phyloP scores from a whole-genome alignment of 2,888 invertebrate genomes.

The Eupithecia subfuscata region DNA sequence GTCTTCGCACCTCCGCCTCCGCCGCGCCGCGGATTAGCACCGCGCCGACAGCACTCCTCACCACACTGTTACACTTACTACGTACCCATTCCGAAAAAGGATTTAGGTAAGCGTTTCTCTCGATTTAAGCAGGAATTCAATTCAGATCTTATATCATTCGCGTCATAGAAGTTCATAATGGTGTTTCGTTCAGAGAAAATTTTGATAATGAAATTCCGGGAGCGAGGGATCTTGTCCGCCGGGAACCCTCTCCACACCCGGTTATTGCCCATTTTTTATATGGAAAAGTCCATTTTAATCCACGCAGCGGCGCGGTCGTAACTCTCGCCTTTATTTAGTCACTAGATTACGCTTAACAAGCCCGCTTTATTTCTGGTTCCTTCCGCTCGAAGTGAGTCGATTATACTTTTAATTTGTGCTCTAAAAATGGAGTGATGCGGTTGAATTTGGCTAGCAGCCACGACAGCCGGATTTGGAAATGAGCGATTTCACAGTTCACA shows the following conservation, averaged over 20 bases:
- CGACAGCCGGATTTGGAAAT: constrained; percentile 49
- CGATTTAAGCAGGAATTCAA: constrained; percentile 52
- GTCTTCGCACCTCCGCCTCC: constrained; percentile 43
- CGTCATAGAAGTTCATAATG: constrained; percentile 57
- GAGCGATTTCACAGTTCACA: constrained; percentile 67
- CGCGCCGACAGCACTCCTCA: constrained; percentile 44
- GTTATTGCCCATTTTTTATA: constrained; percentile 73
- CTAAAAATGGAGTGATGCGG: constrained; percentile 46
- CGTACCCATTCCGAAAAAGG: constrained; percentile 48
- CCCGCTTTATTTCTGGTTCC: constrained; percentile 52
- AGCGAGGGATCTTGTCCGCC: constrained; percentile 59
- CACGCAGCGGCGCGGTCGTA: constrained; percentile 59
- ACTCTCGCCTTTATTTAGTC: constrained; percentile 72
- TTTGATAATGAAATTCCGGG: constrained; percentile 73
- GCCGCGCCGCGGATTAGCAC: constrained; percentile 51
- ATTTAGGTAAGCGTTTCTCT: constrained; percentile 39
- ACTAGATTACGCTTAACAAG: constrained; percentile 67
- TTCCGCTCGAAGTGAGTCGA: constrained; percentile 50
- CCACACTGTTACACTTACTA: constrained; percentile 48
- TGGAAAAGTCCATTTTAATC: constrained; percentile 69
- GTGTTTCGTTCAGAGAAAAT: constrained; percentile 63
- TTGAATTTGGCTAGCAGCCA: constrained; percentile 48
- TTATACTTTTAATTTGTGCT: constrained; percentile 50
- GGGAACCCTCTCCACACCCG: constrained; percentile 59
- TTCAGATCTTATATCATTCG: constrained; percentile 54